Evolutionary conservation across 1,140 invertebrate genomes (phyloP).

Genomic region (Dendrolimus kikuchii): DNA sequence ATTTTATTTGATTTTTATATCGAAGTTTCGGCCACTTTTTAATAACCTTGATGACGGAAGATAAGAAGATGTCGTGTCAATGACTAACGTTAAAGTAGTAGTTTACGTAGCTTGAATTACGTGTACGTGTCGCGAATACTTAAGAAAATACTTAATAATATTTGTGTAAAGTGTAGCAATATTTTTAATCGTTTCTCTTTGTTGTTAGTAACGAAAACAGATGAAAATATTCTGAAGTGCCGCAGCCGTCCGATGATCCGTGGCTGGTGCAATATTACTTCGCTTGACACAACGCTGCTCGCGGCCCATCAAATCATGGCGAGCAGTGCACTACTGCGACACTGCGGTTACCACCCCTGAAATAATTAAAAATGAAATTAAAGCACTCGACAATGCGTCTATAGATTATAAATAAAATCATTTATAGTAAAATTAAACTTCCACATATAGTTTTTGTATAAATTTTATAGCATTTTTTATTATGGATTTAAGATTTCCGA

Average conservation of each 20-base stretch:
- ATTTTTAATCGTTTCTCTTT: conserved; percentile 52
- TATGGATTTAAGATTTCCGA: not conserved
- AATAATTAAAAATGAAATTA: conserved; percentile 10
- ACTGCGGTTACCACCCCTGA: conserved; percentile 1
- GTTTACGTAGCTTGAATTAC: too few relatives aligned
- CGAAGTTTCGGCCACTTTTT: too few relatives aligned
- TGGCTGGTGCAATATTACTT: conserved; percentile 47
- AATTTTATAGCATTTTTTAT: not conserved
- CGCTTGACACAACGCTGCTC: conserved; percentile 29
- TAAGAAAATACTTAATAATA: too few relatives aligned
- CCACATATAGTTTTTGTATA: not conserved
- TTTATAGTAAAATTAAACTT: conserved; percentile 1
- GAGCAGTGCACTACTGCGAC: conserved; percentile 18
- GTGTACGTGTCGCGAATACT: too few relatives aligned
- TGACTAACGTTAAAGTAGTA: too few relatives aligned
- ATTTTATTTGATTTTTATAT: too few relatives aligned
- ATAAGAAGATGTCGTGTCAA: too few relatives aligned
- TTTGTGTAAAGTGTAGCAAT: conserved; percentile 20
- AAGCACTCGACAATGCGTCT: too few relatives aligned
- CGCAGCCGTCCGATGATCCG: conserved; percentile 47
- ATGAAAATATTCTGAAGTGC: conserved; percentile 50
- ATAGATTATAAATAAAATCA: not conserved
- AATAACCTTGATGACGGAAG: too few relatives aligned
- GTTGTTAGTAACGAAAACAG: conserved; percentile 38
- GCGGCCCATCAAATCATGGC: conserved; percentile 50